Evolutionary conservation across 1,140 invertebrate genomes (phyloP), one percentile per base, ranked within the genome.

Genomic region (Antheraea mylitta): DNA sequence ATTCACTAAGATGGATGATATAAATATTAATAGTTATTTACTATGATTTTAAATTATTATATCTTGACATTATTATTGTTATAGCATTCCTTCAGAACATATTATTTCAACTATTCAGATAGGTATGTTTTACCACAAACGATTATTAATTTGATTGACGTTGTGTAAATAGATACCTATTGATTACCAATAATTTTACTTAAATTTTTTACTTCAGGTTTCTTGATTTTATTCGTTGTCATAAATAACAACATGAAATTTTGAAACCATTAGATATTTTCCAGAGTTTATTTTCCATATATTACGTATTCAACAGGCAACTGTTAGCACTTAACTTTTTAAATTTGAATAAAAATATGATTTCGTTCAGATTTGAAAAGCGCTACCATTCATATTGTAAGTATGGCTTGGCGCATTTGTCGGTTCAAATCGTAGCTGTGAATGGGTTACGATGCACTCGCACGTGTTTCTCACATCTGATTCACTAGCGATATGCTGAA

Each of bases 281-380:
- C 16, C 16, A 16, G 16, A 53, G 13, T 53, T 53, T 53, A 6
- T 53, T 53, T 16, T 53, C 45, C 9, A 53, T 53, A 16, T 16
- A 53, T 53, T 53, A 53, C 45, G 45, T 53, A 53, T 53, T 53
- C 45, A 53, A 22, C 62, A 70, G 42, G 36, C 45, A 63, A 66
- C 63, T 71, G 68, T 66, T 58, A 58, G 58, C 67, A 71, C 66
- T 77, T 77, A 75, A 79, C 78, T 78, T 82, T 79, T 76, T 66
- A 75, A 80, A 85, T 82, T 76, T 73, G 74, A 76, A 78, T 81
- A 83, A 85, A 86, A 85, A 77, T 82, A 75, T 78, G 84, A 86
- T 85, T 83, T 85, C 74, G 73, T 79, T 72, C 70, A 71, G 71
- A 68, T 70, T 74, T 79, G 79, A 85, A 86, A 85, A 82, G 76